Conservation (phyloP, 2,113 vertebrate species). For the Coptodon rendalli region DNA sequence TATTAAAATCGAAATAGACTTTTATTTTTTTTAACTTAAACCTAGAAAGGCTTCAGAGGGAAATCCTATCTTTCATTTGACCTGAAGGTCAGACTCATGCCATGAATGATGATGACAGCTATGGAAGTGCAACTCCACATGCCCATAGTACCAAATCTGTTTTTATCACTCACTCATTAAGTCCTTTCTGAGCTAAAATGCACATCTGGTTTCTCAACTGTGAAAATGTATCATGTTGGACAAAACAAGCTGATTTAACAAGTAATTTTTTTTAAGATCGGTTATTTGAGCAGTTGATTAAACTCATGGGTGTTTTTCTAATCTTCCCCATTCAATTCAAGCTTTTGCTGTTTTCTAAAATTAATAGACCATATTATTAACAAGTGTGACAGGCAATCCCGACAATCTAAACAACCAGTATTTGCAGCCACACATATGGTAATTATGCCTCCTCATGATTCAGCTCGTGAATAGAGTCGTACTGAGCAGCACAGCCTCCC, state of each 20-base stretch:
- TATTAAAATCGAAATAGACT: neutral
- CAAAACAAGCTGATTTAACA: neutral
- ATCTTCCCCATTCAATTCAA: neutral
- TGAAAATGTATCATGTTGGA: neutral
- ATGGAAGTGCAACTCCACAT: neutral
- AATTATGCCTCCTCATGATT: neutral
- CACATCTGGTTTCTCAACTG: neutral
- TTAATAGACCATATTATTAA: neutral
- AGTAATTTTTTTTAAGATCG: neutral
- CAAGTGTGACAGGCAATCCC: neutral
- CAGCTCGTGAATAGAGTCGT: neutral
- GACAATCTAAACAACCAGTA: neutral
- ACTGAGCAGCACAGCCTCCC: neutral
- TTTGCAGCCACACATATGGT: neutral
- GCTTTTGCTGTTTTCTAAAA: neutral
- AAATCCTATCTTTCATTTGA: neutral
- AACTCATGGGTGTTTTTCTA: no score
- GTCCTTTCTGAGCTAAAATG: neutral
- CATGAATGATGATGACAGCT: neutral
- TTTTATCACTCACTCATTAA: neutral
- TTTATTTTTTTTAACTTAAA: neutral
- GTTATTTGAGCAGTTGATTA: neutral
- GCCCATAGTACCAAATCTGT: neutral
- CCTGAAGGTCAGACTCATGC: neutral
- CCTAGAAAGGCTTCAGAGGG: neutral